Percentiles rank a stretch among this genome's conserved stretches.
Evolutionary conservation across 1,140 invertebrate genomes (phyloP).

Genomic region (Eriosoma lanigerum): DNA sequence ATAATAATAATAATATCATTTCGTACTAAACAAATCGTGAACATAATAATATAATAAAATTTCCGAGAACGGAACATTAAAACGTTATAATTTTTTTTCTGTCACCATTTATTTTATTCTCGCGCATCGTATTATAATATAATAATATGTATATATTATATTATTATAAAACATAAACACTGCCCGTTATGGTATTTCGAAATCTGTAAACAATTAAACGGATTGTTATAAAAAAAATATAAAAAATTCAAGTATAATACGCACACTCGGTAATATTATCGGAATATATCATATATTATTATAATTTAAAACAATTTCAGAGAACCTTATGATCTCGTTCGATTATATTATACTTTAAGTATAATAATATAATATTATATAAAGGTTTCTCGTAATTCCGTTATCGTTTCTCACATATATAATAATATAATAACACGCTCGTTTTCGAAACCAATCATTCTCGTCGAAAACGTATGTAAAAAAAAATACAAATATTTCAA

Average conservation of each 20-base stretch:
- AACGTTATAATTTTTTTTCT: not conserved
- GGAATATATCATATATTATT: too few relatives aligned
- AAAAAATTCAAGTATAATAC: not conserved
- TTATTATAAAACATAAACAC: too few relatives aligned
- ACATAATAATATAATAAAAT: not conserved
- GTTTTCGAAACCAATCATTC: not conserved
- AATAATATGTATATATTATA: not conserved
- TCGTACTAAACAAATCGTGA: not conserved
- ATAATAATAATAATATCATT: not conserved
- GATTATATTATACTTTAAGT: not conserved
- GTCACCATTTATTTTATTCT: not conserved
- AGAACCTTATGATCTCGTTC: not conserved
- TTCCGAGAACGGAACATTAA: not conserved
- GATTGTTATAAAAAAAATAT: not conserved
- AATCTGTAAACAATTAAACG: not conserved
- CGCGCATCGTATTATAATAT: not conserved
- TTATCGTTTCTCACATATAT: not conserved
- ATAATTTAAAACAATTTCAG: too few relatives aligned
- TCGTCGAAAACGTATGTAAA: too few relatives aligned
- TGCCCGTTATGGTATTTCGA: not conserved
- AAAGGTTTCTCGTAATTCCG: not conserved
- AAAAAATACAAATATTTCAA: too few relatives aligned
- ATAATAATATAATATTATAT: too few relatives aligned
- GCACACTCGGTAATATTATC: slow-evolving; percentile 5
- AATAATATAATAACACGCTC: not conserved